A percentile compares a stretch with the other conserved stretches of the same genome.
Evolutionary conservation across 2,797 vertebrate genomes (phyloP).

Genomic region (Menidia menidia): DNA sequence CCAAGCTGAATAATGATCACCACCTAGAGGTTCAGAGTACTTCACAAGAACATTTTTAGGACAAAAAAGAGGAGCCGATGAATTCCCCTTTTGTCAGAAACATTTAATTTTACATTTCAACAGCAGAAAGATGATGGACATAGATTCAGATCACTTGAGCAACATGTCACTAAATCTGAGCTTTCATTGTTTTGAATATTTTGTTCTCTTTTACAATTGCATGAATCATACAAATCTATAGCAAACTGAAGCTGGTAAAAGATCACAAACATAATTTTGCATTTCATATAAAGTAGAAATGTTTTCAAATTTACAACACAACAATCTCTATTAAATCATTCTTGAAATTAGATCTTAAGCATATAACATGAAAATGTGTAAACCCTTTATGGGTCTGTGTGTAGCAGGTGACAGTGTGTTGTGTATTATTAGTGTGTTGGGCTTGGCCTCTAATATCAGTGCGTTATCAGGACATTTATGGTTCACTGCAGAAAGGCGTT

Average conservation of each 20-base stretch:
- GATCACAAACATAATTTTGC: not conserved
- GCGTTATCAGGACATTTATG: conserved; percentile 63
- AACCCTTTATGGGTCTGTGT: not conserved
- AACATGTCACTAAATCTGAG: not conserved
- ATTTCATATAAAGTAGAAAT: not conserved
- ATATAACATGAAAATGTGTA: not conserved
- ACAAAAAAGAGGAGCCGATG: conserved; percentile 4
- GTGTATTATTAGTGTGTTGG: conserved; percentile 40
- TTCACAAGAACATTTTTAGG: conserved; percentile 13
- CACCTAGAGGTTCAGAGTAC: conserved; percentile 82
- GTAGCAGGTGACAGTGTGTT: conserved; percentile 7
- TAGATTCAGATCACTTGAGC: not conserved
- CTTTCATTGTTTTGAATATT: not conserved
- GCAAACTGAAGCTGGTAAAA: not conserved
- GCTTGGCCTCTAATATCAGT: conserved; percentile 49
- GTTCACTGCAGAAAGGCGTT: conserved; percentile 53
- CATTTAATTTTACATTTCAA: not conserved
- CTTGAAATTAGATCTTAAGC: not conserved
- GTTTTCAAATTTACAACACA: not conserved
- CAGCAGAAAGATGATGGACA: not conserved
- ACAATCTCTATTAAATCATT: too few relatives aligned
- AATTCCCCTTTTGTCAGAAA: not conserved
- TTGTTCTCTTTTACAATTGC: too few relatives aligned
- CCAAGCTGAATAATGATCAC: conserved; percentile 81
- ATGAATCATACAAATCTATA: not conserved